Base-by-base conservation (phyloP, 2,113 vertebrate genomes). In the Sinocyclocheilus maitianheensis region DNA sequence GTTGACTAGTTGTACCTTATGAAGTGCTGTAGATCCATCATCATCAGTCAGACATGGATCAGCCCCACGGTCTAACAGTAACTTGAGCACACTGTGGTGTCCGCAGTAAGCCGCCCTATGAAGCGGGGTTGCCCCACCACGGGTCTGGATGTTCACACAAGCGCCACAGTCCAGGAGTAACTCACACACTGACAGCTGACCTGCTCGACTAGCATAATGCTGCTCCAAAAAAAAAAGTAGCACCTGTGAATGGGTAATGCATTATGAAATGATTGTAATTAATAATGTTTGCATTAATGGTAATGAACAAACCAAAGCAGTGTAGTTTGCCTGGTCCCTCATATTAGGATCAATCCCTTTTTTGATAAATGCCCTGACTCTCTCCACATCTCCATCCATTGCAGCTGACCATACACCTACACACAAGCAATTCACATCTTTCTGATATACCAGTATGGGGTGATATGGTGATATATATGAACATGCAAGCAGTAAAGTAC, bases 351-450 rank as follows among this genome's bases (percentile, higher is more conserved):
- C 94, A 2, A 90, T 91, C 0, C 94, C 91, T 72, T 95, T 97
- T 82, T 94, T 94, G 81, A 97, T 85, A n/a, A 97, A 91, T 6
- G 87, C 77, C 80, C 85, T 89, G 12, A 97, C 95, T 43, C 94
- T 92, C 7, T 87, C 87, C 67, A 97, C 89, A 91, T 98, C 95
- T 72, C 97, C 97, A 58, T 97, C 93, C 93, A 97, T 89, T 18
- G 97, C 97, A 84, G 97, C 97, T 2, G 95, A 94, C 97, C 97
- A 98, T 90, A 98, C 96, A 81, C 97, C 97, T 98, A 78, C 65
- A 67, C 67, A 13, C 16, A 65, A 60, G 5, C 30, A 60, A 26
- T 48, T 46, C 6, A 43, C 43, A 43, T 43, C 43, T 43, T 43
- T 9, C 43, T 43, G 8, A 43, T 43, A 9, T 43, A 8, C 43